Evolutionary conservation across 1,140 invertebrate genomes (phyloP), one percentile per base, ranked within the genome.

Genomic region (Platyscapa corneri): DNA sequence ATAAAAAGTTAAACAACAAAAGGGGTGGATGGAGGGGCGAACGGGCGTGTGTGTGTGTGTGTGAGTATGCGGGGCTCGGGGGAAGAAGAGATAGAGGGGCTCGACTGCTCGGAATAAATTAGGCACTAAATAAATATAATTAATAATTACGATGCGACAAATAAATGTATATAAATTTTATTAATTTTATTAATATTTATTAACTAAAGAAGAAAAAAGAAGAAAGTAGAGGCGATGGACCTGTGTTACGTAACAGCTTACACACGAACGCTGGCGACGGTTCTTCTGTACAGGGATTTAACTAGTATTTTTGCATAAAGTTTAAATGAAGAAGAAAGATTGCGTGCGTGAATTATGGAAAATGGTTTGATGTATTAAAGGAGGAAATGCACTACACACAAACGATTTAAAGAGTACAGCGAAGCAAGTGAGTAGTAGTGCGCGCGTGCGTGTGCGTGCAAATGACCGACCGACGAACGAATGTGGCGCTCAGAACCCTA

Each of bases 221-320:
- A n/a, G n/a, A n/a, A 46, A 16, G 74, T 30, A 27, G 23, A 12
- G 74, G 80, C 77, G 85, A 82, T 70, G n/a, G 76, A 77, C 65
- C 75, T 83, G 80, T 81, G 78, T 75, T 75, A 86, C 72, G n/a
- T n/a, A n/a, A n/a, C n/a, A n/a, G n/a, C n/a, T n/a, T n/a, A 84
- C 65, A 88, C 79, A 82, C 81, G 87, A 82, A 85, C 88, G 83
- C 75, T 64, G 88, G 83, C 84, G 77, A 86, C 88, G 87, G 88
- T 90, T 91, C 88, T 91, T 91, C 89, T 92, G 92, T 92, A 93
- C 91, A 92, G 91, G 91, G 89, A 93, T 92, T 91, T 89, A 91
- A 92, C 89, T 92, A 92, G 91, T 92, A 93, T 93, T 93, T 92
- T 93, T 93, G 90, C 92, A 93, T 91, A 90, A 91, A 86, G 84